A percentile compares a stretch with the other conserved stretches of the same genome.
These are phyloP conservation scores for Glareola pratincola DNA, from an alignment of 2,113 vertebrate species.

Conservation along the genomic window DNA sequence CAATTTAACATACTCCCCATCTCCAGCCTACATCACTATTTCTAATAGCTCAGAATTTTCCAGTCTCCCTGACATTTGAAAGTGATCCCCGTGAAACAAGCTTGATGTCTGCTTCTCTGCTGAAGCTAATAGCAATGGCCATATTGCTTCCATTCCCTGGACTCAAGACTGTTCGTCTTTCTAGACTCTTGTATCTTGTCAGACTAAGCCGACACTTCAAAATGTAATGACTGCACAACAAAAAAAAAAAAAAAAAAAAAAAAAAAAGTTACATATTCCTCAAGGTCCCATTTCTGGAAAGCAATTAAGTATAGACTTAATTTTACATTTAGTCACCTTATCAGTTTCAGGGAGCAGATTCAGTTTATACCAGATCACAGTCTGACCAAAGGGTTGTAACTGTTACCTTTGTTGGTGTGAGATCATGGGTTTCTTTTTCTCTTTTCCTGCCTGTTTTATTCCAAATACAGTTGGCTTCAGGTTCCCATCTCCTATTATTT, in stretches of 20 bases:
- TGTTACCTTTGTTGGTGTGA: not conserved
- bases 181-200: not conserved
- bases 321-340: not conserved
- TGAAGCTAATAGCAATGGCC: not conserved
- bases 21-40: not conserved
- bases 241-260: not conserved
- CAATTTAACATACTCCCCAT: not conserved
- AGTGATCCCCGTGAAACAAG: not conserved
- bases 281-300: not conserved
- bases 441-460: not conserved
- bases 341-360: not conserved
- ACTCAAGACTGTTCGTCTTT: not conserved
- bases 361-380: not conserved
- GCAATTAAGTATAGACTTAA: not conserved
- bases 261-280: not conserved
- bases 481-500: slow-evolving; percentile 43
- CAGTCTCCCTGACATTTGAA: slow-evolving; percentile 14
- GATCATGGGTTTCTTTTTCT: not conserved
- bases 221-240: not conserved
- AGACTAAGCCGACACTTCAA: not conserved
- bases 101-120: not conserved
- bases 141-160: not conserved
- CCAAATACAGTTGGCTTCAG: slow-evolving; percentile 41
- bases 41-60: not conserved
- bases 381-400: not conserved